These are phyloP conservation scores for Lasiommata megera DNA, from an alignment of 2,888 invertebrate species.

Conservation along the genomic window DNA sequence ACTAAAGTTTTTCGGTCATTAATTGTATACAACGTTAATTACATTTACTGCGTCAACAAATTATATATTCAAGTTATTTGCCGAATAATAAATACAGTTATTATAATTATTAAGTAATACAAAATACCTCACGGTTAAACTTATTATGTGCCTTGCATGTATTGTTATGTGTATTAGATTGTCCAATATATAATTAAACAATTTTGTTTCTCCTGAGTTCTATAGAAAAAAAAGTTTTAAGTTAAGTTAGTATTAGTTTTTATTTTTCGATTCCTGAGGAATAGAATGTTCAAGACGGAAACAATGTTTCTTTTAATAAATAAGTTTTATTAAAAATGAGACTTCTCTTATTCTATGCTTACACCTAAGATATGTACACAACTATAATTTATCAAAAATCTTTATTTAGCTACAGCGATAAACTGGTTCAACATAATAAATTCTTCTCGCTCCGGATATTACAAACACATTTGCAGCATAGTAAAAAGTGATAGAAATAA, in stretches of 20 bases:
- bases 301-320: conserved; percentile 58
- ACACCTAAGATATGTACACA: conserved; percentile 63
- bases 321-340: conserved; percentile 66
- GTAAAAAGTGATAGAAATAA: neutral
- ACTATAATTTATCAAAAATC: conserved; percentile 31
- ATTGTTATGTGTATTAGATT: too few relatives aligned
- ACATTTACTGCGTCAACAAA: too few relatives aligned
- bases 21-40: too few relatives aligned
- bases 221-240: neutral
- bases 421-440: neutral
- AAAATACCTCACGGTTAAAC: too few relatives aligned
- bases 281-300: conserved; percentile 22
- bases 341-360: conserved; percentile 58
- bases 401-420: neutral
- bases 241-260: neutral
- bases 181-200: too few relatives aligned
- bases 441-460: neutral
- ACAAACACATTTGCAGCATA: neutral
- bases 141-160: too few relatives aligned
- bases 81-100: too few relatives aligned
- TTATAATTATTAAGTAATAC: too few relatives aligned
- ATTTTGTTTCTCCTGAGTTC: neutral
- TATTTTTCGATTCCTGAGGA: conserved; percentile 12
- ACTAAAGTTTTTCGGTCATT: too few relatives aligned
- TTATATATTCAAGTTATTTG: too few relatives aligned